Base-by-base conservation (phyloP, 2,797 vertebrate species). In the Choloepus didactylus region DNA sequence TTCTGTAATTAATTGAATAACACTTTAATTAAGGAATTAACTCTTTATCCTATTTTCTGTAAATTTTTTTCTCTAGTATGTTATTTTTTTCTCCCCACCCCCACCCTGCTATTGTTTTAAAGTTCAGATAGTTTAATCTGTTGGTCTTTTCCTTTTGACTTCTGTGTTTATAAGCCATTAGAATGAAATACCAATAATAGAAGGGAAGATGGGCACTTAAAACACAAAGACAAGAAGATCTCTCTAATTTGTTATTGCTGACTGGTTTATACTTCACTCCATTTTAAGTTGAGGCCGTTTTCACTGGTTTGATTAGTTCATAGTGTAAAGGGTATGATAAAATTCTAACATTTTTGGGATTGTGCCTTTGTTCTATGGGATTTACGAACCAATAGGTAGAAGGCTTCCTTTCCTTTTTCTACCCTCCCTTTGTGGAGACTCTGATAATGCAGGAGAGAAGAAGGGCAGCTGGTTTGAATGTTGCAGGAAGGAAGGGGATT, bases 101-200 rank as follows among this genome's bases (percentile, higher is more conserved):
- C 6, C 15, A 2, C 1, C 15, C 16, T 2, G 15, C 70, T 35
- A 1, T 38, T 66, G 14, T 35, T 86, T 94, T n/a, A 44, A 38
- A n/a, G 4, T 69, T 93, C 56, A 70, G 1, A 4, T 9, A 21
- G 35, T 85, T n/a, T 64, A 56, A 69, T 81, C 8, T 93, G 4
- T 56, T 54, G 38, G 35, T 38, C 38, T 89, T 89, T 92, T 59
- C 91, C 66, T 87, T 79, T 79, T 67, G 38, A 44, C 18, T 18
- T 60, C 21, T 87, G n/a, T 66, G 49, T 76, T 70, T 35, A 18
- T 19, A 76, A 92, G 62, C 41, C 18, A 1, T 38, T 70, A 81
- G 59, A 80, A 15, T 10, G 29, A 73, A 75, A 35, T 35, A 41
- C 46, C 49, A 6, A 2, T 38, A 60, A 62, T 10, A 64, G 38